Evolutionary conservation across 2,113 vertebrate genomes (phyloP).

Genomic region (Alethe castanea): DNA sequence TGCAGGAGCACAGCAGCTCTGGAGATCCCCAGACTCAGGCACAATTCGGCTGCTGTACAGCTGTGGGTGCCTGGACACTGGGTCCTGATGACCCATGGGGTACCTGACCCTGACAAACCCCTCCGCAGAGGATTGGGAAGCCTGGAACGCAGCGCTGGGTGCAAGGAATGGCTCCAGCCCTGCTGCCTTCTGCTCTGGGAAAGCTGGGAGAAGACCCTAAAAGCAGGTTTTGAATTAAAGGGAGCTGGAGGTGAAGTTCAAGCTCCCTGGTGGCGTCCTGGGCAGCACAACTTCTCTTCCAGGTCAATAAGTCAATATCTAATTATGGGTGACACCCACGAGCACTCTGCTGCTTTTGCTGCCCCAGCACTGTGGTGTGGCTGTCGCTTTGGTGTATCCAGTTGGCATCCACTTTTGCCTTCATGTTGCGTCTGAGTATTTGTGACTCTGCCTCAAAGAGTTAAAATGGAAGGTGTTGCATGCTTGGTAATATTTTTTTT

Average conservation of each 20-base stretch:
- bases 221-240: not conserved
- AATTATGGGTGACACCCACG: rapidly evolving
- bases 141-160: not conserved
- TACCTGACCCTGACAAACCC: rapidly evolving
- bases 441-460: not conserved
- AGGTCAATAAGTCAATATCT: not conserved
- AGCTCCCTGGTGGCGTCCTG: rapidly evolving
- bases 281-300: not conserved
- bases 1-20: not conserved
- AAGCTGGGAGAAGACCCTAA: not conserved
- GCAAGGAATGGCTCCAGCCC: not conserved
- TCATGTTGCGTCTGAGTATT: not conserved
- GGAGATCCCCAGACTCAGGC: too few species aligned
- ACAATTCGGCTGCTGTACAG: not conserved
- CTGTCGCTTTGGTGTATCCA: not conserved
- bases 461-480: not conserved
- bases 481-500: not conserved
- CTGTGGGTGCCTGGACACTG: rapidly evolving
- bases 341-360: not conserved
- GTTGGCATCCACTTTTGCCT: not conserved
- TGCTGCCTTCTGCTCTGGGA: not conserved
- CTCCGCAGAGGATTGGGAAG: not conserved
- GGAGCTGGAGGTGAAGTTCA: not conserved
- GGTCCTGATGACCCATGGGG: not conserved
- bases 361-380: rapidly evolving